Evolutionary conservation across 2,888 invertebrate genomes (phyloP), one percentile per base, ranked within the genome.

Genomic region (Uloborus plumipes): DNA sequence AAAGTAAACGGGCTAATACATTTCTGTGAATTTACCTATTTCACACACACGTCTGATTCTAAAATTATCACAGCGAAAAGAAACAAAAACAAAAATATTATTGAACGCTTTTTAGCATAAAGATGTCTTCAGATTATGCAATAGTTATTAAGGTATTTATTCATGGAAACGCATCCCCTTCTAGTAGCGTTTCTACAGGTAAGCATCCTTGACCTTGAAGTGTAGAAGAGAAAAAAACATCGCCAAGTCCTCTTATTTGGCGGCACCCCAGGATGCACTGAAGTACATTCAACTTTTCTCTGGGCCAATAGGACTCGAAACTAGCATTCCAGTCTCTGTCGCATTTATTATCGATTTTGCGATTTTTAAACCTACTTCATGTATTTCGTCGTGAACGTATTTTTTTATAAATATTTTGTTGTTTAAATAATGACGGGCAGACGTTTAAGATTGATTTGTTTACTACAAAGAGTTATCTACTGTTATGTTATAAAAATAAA

Each of bases 211-310:
- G 73, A 65, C 73, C 73, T 65, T 74, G 73, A 74, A 65, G 15
- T 26, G 73, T 15, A 20, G 65, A 50, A 26, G n/a, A 13, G 31
- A 31, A 72, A 55, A n/a, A 55, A 61, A 64, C 53, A 31, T 74
- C 18, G 20, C 51, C 31, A 53, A 74, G 73, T 55, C 64, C 16
- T 72, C 72, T 65, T 72, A 72, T 74, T 74, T 65, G 53, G 62
- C 51, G 62, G 72, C 39, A 62, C 62, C 61, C 50, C 73, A 20
- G 73, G 65, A 55, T 59, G 53, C 65, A 49, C 39, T 49, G 66
- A 75, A 75, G 75, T 55, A 22, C 66, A 67, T 75, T 75, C 75
- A 75, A 75, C 75, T 50, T 20, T 49, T 75, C 75, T 75, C 22
- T 75, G 66, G 75, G 75, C 75, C 66, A 75, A 66, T 75, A 53